A percentile compares a stretch with the other conserved stretches of the same genome.
These are phyloP conservation scores for Nycteola revayana DNA, from an alignment of 2,888 invertebrate genomes.

Conservation along the genomic window DNA sequence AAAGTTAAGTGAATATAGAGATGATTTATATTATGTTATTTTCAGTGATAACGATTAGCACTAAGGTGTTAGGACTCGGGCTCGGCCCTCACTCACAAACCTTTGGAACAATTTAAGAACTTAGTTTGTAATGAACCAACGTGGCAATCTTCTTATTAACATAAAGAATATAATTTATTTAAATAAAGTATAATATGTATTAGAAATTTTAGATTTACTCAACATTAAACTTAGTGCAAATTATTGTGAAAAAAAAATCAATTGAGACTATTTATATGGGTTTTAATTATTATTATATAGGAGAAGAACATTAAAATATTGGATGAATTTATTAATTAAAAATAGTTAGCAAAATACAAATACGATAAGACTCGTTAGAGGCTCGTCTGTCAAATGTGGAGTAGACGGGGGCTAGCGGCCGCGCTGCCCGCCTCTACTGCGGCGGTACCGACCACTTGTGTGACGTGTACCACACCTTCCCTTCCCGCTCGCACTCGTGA, in stretches of 20 bases:
- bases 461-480: conserved; percentile 8
- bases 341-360: conserved; percentile 82
- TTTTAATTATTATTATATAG: conserved; percentile 82
- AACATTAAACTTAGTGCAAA: conserved; percentile 81
- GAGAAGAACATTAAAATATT: conserved; percentile 77
- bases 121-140: conserved; percentile 78
- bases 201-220: conserved; percentile 82
- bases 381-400: conserved; percentile 74
- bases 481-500: conserved; percentile 31
- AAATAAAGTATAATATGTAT: conserved; percentile 78
- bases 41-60: conserved; percentile 76
- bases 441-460: conserved; percentile 9
- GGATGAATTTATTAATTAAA: conserved; percentile 82
- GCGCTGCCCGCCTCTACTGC: conserved; percentile 31
- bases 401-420: conserved; percentile 33
- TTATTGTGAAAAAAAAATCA: conserved; percentile 79
- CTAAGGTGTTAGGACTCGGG: conserved; percentile 62
- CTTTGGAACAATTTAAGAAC: conserved; percentile 78
- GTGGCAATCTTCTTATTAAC: conserved; percentile 79
- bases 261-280: conserved; percentile 81
- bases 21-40: conserved; percentile 77
- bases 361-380: conserved; percentile 80
- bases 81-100: conserved; percentile 62
- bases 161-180: conserved; percentile 81
- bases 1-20: conserved; percentile 77